Percentiles rank a stretch among this genome's conserved stretches.
Conservation (phyloP, 2,888 invertebrate genomes). For the Halocaridina rubra region DNA sequence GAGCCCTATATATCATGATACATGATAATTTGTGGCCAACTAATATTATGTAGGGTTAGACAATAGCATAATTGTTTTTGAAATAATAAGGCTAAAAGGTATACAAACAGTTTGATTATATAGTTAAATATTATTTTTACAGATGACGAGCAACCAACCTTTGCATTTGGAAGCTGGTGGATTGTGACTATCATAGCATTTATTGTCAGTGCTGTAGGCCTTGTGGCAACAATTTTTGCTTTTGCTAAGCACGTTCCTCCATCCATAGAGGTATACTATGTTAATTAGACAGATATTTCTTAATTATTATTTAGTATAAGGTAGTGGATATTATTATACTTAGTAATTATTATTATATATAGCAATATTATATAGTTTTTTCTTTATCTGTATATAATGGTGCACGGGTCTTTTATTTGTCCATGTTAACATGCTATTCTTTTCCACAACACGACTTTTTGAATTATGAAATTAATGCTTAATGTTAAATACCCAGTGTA, state of each 20-base stretch:
- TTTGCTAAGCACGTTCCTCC: no score
- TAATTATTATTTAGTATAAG: no score
- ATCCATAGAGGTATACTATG: no score
- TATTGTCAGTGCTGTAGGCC: conserved; percentile 27
- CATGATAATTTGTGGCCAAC: no score
- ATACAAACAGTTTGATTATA: neutral
- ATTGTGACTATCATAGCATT: conserved; percentile 33
- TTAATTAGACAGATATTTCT: no score
- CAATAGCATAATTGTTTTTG: neutral
- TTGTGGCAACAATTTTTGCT: conserved; percentile 9
- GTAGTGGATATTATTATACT: neutral
- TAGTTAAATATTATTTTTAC: neutral
- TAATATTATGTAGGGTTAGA: neutral
- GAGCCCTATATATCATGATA: no score
- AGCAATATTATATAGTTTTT: neutral
- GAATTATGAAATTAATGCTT: neutral
- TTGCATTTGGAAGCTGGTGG: conserved; percentile 59
- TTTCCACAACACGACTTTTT: neutral
- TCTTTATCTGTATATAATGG: neutral
- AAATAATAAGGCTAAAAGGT: neutral
- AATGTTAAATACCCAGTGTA: no score
- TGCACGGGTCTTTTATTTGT: neutral
- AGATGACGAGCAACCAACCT: conserved; percentile 48
- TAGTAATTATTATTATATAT: neutral
- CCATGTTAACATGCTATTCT: neutral